Evolutionary conservation across 2,797 vertebrate genomes (phyloP), one percentile per base, ranked within the genome.

Genomic region (Arrhamphus sclerolepis): DNA sequence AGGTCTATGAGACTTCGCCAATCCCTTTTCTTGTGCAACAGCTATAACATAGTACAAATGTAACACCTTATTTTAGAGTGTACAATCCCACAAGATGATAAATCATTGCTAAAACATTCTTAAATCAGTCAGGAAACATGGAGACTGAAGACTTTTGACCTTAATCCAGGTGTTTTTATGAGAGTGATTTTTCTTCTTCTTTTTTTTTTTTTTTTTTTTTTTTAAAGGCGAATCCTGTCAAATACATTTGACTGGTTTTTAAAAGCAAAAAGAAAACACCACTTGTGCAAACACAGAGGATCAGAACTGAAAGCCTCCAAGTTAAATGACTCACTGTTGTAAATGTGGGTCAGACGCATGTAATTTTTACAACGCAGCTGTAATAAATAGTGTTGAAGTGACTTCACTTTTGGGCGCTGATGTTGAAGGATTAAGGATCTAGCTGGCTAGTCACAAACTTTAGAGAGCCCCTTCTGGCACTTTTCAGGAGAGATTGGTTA

Each of bases 281-380:
- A n/a, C 29, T 34, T 34, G 10, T 34, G 1, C 6, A 44, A 56
- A 56, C 54, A 2, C 6, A 31, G 17, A 5, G 9, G 18, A 17
- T 31, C 54, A 21, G 5, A 3, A 46, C 39, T 16, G 6, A 10
- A 39, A 41, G 21, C 39, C 21, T 41, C 51, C 7, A 4, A 43
- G 31, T 59, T 42, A 64, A 61, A 51, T 52, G 31, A 50, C 28
- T 62, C 11, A 2, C 0, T 55, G 43, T 13, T 67, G 69, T 59
- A 59, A 60, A 72, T 61, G 29, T 58, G 54, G 65, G 56, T 44
- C 57, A 72, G 39, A 47, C 40, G 44, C 8, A 14, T 50, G 48
- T 53, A 9, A 49, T 52, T 52, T 60, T 49, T 44, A 61, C 24
- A 22, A 61, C 20, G 46, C 40, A 53, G 46, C 49, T 75, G 49